Evolutionary conservation across 2,888 invertebrate species (phyloP).

Genomic region (Nasonovia ribisnigri): DNA sequence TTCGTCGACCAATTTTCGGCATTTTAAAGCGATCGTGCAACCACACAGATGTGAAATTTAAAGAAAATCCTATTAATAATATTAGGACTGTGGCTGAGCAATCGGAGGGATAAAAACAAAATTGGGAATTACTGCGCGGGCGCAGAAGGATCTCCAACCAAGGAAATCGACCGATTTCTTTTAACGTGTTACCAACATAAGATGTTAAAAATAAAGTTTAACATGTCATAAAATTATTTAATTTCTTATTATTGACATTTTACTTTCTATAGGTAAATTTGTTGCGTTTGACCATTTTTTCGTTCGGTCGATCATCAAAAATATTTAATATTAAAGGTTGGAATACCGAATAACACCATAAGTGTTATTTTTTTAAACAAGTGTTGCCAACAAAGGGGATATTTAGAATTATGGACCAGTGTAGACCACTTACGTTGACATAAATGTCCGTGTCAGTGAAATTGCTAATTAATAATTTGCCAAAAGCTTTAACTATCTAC

Average conservation of each 20-base stretch:
- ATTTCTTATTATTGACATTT: neutral
- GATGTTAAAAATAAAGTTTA: neutral
- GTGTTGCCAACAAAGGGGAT: neutral
- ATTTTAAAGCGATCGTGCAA: conserved; percentile 17
- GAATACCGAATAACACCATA: too few species aligned
- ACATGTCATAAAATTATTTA: neutral
- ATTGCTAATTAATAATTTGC: conserved; percentile 1
- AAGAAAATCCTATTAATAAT: conserved; percentile 49
- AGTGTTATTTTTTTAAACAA: neutral
- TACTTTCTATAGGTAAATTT: neutral
- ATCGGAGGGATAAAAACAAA: conserved; percentile 32
- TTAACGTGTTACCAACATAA: conserved; percentile 53
- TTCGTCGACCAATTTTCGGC: conserved; percentile 37
- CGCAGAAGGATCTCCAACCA: neutral
- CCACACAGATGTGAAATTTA: neutral
- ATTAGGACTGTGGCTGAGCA: neutral
- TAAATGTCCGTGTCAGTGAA: neutral
- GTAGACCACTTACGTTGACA: conserved; percentile 59
- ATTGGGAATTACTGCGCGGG: conserved; percentile 19
- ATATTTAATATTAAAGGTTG: neutral
- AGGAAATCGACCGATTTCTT: conserved; percentile 56
- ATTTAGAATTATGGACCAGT: neutral
- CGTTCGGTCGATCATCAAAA: neutral
- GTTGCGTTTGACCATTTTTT: neutral
- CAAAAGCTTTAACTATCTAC: neutral